Evolutionary conservation across 2,113 vertebrate genomes (phyloP).

Genomic region (Ophthalmolycus amberensis): DNA sequence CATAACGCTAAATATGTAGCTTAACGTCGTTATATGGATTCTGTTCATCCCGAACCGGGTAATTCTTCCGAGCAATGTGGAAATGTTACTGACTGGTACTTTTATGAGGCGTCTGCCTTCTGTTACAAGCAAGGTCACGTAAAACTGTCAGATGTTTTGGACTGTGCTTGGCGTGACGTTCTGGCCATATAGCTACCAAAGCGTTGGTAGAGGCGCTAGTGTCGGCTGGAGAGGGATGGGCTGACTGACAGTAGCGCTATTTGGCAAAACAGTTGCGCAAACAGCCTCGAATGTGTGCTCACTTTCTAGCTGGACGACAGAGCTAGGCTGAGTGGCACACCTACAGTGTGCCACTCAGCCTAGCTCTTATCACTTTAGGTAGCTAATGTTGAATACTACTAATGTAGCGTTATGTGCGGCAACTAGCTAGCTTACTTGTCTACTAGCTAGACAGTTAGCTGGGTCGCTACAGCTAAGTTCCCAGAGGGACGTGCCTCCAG

Average conservation of each 20-base stretch:
- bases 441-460: constrained; percentile 31
- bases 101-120: background rate
- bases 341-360: background rate
- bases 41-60: background rate
- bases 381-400: constrained; percentile 19
- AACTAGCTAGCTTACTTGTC: constrained; percentile 24
- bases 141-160: constrained; percentile 14
- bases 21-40: background rate
- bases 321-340: no score
- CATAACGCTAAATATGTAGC: no score
- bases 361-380: background rate
- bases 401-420: background rate
- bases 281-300: background rate
- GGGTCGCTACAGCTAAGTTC: constrained; percentile 1
- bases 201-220: background rate
- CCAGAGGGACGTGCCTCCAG: constrained; percentile 18
- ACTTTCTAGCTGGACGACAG: background rate
- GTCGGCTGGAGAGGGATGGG: constrained; percentile 37
- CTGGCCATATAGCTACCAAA: background rate
- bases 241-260: constrained; percentile 5
- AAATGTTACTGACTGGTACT: rapidly evolving
- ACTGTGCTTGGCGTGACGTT: background rate
- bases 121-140: constrained; percentile 3
- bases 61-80: rapidly evolving
- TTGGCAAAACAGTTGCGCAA: background rate